A percentile compares a stretch with the other conserved stretches of the same genome.
Conservation (phyloP, 1,140 invertebrate species). For the Drosophila albomicans region DNA sequence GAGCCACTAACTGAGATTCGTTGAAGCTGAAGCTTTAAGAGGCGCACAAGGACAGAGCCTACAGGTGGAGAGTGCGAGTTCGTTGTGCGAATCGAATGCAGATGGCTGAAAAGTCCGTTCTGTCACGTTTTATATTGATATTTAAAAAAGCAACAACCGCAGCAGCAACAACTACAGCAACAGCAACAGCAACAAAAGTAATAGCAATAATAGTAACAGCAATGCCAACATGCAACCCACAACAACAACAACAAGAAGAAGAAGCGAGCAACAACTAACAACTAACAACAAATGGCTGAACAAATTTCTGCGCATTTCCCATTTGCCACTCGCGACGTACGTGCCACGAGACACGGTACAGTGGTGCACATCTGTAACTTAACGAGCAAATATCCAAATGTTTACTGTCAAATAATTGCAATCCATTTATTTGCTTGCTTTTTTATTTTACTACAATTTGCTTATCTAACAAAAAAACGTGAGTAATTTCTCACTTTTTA, state of each 20-base stretch:
- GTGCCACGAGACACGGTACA: slow-evolving; percentile 20
- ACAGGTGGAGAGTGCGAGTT: background rate
- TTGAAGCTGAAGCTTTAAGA: slow-evolving; percentile 23
- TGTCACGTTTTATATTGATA: slow-evolving; percentile 84
- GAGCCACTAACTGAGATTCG: slow-evolving; percentile 25
- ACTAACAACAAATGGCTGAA: slow-evolving; percentile 79
- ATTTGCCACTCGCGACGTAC: slow-evolving; percentile 61
- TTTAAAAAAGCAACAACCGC: slow-evolving; percentile 66
- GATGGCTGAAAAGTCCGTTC: slow-evolving; percentile 43
- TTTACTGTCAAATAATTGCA: background rate
- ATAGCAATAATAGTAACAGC: background rate
- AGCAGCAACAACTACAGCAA: slow-evolving; percentile 4
- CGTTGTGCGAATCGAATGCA: background rate
- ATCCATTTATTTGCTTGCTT: background rate
- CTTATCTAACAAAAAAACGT: no score
- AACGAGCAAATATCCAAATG: background rate
- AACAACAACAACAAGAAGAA: slow-evolving; percentile 31
- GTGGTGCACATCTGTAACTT: background rate
- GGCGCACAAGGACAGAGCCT: background rate
- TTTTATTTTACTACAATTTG: no score
- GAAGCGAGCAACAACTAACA: slow-evolving; percentile 32
- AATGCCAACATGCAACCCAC: slow-evolving; percentile 26
- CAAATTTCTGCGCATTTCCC: slow-evolving; percentile 74
- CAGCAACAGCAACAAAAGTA: background rate
- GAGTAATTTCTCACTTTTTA: no score